Conservation (phyloP, 2,797 vertebrate genomes). For the Sparidentex hasta region DNA sequence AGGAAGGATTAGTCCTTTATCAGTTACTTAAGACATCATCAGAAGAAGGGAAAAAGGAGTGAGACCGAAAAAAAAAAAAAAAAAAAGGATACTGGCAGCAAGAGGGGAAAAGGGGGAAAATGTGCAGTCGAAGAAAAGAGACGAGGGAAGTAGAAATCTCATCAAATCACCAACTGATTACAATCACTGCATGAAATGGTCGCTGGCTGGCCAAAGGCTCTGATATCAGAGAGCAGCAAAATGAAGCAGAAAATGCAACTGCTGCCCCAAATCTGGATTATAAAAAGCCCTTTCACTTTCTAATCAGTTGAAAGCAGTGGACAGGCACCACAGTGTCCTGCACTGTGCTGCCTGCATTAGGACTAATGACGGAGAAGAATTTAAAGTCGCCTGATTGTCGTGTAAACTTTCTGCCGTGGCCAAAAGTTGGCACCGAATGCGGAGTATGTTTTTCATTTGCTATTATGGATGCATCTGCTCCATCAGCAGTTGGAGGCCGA, state of each 20-base stretch:
- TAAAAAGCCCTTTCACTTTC: slow-evolving; percentile 73
- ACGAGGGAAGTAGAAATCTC: slow-evolving; percentile 1
- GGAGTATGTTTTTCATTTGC: slow-evolving; percentile 14
- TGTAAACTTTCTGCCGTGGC: slow-evolving; percentile 41
- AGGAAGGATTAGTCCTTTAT: slow-evolving; percentile 33
- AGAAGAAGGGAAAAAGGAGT: slow-evolving; percentile 2
- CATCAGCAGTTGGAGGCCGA: background rate
- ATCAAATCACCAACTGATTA: slow-evolving; percentile 43
- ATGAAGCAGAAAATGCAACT: slow-evolving; percentile 57
- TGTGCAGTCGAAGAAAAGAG: slow-evolving; percentile 15
- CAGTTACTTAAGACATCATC: slow-evolving; percentile 9
- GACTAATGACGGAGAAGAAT: slow-evolving; percentile 52
- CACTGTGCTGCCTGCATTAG: slow-evolving; percentile 27
- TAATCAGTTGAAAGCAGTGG: slow-evolving; percentile 78
- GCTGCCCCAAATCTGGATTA: slow-evolving; percentile 80
- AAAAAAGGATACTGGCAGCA: too few relatives aligned
- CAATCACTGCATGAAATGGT: slow-evolving; percentile 40
- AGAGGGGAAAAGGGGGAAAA: slow-evolving; percentile 16
- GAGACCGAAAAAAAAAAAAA: slow-evolving; percentile 16
- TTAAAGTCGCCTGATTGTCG: slow-evolving; percentile 38
- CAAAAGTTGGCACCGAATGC: slow-evolving; percentile 4
- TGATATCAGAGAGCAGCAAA: slow-evolving; percentile 50
- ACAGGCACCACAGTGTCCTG: slow-evolving; percentile 50
- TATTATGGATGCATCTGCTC: slow-evolving; percentile 25
- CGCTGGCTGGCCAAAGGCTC: slow-evolving; percentile 21